Percentiles rank a stretch among this genome's conserved stretches.
Evolutionary conservation across 2,113 vertebrate species (phyloP).

Genomic region (Hystrix brachyura): DNA sequence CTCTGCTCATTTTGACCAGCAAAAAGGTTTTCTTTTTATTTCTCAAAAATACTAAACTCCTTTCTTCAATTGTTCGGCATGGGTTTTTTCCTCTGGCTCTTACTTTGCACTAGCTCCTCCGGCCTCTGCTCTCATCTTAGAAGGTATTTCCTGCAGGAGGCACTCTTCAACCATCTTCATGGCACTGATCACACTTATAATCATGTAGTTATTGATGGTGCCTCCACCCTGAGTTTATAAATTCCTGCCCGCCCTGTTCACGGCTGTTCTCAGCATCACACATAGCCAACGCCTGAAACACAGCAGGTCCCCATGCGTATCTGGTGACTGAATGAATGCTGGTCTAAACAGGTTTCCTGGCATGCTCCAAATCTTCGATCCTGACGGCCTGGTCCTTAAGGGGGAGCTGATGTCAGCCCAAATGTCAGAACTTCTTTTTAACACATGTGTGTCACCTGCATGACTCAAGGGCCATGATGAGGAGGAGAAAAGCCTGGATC

Average conservation of each 20-base stretch:
- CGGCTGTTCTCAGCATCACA: background rate
- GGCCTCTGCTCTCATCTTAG: background rate
- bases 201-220: background rate
- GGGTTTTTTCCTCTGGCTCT: background rate
- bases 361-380: background rate
- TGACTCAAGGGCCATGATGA: background rate
- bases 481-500: background rate
- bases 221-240: background rate
- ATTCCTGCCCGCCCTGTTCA: background rate
- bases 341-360: background rate
- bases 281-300: background rate
- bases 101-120: background rate
- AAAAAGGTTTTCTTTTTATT: background rate
- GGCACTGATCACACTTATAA: background rate
- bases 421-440: background rate
- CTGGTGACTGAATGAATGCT: background rate
- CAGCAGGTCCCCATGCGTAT: background rate
- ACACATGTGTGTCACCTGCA: background rate
- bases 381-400: background rate
- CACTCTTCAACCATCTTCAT: background rate
- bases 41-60: background rate
- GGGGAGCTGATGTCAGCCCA: background rate
- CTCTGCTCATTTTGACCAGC: background rate
- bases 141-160: background rate
- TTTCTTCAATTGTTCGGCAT: background rate